Evolutionary conservation across 2,888 invertebrate genomes (phyloP), one percentile per base, ranked within the genome.

Genomic region (Dione juno): DNA sequence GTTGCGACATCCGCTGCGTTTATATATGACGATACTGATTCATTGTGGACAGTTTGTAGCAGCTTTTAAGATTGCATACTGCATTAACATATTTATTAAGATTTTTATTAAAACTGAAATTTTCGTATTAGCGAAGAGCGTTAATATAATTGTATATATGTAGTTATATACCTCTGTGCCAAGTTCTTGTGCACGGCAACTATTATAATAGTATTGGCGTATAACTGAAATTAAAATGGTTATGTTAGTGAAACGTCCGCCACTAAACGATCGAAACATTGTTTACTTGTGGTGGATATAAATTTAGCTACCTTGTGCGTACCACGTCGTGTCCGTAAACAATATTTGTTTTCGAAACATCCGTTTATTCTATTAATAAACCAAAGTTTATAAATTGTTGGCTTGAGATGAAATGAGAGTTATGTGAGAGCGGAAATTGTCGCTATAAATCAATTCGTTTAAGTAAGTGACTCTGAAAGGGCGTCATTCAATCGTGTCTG

Each of bases 401-500:
- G 70, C 76, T 74, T 74, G 71, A 75, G 69, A 73, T 75, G 68
- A 74, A 73, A 74, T 75, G 71, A 71, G 76, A 77, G 79, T 79
- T 77, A 79, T 81, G 79, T 82, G 80, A 79, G 80, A 84, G 81
- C 82, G 84, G 84, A 87, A 84, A 81, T 82, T 75, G 80, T 80
- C 75, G 81, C 79, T 81, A 82, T 86, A 83, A 84, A 86, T 81
- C 81, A 79, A 78, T 75, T 73, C 78, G 76, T 79, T 77, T 80
- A 85, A 85, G 83, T 84, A 85, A 87, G 81, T 84, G 86, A 84
- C 84, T 80, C 81, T 79, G 79, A 81, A 81, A 75, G 77, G 78
- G 82, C 81, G 82, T 80, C 79, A 81, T 76, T 75, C 72, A 69
- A 57, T 74, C 66, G 61, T 43, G 53, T 67, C 43, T 63, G 53